These are phyloP conservation scores for Otolemur garnettii DNA, from an alignment of 2,113 vertebrate genomes.

Conservation along the genomic window DNA sequence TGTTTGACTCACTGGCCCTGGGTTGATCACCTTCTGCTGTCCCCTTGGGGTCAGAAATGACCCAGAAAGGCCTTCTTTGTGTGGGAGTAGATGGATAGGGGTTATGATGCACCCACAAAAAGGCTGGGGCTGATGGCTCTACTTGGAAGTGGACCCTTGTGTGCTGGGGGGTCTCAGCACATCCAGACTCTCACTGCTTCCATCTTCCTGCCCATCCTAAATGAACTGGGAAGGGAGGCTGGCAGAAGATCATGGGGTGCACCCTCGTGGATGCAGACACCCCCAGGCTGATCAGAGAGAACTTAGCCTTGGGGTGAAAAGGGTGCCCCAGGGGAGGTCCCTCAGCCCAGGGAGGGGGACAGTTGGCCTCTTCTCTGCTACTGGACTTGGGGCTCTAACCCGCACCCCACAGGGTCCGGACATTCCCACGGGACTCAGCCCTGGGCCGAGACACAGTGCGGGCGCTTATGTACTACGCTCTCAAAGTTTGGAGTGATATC, in stretches of 20 bases:
- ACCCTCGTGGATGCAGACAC: no score
- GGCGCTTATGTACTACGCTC: slow-evolving; percentile 96
- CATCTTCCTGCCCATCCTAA: no score
- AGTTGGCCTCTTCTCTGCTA: fast-evolving
- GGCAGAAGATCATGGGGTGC: background rate
- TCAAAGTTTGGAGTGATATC: slow-evolving; percentile 99
- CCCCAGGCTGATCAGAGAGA: no score
- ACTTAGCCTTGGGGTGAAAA: no score
- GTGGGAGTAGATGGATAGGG: background rate
- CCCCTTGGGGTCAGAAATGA: background rate
- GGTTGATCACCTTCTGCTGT: background rate
- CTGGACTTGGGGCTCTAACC: background rate
- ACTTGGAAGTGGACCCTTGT: background rate
- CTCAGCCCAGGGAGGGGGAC: background rate
- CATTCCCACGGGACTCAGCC: slow-evolving; percentile 93
- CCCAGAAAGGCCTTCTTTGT: background rate
- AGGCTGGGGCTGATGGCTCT: no score
- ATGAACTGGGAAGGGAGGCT: background rate
- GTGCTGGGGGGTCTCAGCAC: background rate
- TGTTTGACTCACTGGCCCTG: background rate
- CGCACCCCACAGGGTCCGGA: slow-evolving; percentile 91
- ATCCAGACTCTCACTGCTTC: background rate
- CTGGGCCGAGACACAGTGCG: slow-evolving; percentile 96
- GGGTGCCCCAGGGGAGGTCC: fast-evolving
- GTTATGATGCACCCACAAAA: background rate